Conservation (phyloP, 2,113 vertebrate genomes). For the Mirza zaza region DNA sequence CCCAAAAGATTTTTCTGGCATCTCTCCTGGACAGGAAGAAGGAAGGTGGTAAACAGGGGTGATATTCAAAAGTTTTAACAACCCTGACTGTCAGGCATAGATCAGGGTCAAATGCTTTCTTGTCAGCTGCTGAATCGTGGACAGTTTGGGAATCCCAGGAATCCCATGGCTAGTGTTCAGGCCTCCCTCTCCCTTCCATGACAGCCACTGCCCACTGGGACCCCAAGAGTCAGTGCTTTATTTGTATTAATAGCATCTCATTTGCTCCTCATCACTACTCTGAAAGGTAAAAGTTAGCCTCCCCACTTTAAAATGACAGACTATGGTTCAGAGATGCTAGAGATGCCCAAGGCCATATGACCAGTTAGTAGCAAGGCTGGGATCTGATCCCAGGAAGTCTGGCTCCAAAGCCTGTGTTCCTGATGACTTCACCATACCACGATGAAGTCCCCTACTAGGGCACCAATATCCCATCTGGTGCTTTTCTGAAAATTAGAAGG, state of each 20-base stretch:
- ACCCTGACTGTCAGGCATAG: background rate
- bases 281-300: background rate
- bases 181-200: background rate
- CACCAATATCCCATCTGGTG: background rate
- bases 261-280: background rate
- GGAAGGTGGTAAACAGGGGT: background rate
- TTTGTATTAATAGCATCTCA: background rate
- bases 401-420: background rate
- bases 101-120: background rate
- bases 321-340: background rate
- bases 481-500: background rate
- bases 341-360: background rate
- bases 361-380: background rate
- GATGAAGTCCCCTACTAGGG: background rate
- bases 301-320: background rate
- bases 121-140: background rate
- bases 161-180: background rate
- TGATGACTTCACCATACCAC: background rate
- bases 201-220: background rate
- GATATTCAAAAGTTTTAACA: background rate
- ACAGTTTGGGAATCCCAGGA: background rate
- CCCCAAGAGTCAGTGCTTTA: background rate
- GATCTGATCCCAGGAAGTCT: background rate
- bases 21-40: background rate
- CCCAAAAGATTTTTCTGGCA: background rate